Base-by-base conservation (phyloP, 2,797 vertebrate genomes). In the Prunella strophiata region DNA sequence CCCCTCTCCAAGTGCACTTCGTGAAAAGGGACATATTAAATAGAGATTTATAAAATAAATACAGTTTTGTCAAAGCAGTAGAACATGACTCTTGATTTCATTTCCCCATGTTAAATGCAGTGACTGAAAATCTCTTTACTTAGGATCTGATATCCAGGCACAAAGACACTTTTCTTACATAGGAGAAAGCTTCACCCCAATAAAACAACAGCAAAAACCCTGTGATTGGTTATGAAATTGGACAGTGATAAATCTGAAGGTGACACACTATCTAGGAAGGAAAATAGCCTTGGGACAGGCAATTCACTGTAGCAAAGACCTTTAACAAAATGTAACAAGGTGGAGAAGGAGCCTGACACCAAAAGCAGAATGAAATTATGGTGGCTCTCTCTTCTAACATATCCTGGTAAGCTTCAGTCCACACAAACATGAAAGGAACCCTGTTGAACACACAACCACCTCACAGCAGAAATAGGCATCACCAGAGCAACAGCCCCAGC, bases 361-460 rank as follows among this genome's bases (percentile, higher is more conserved):
- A 61, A 52, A 66, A 94, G 14, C n/a, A 59, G n/a, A 10, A 47
- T n/a, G 29, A 59, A 84, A 27, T 0, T 0, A 45, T 13, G 11
- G 21, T 4, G 2, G 12, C 5, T 79, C 11, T 51, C 25, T n/a
- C 48, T 48, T 38, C 32, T 30, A 26, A 5, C 4, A 5, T 3
- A 26, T 7, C 43, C 16, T 30, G 12, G 43, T 18, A 45, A 79
- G 4, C 26, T 84, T 75, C 19, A 81, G 40, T 5, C 16, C 26
- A 27, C 43, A 22, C 1, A 2, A 34, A 43, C 40, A 67, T 1
- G 2, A 20, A 10, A 47, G 9, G 23, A 72, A 10, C 25, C 16
- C 16, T 62, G 7, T 0, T 10, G 5, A 1, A 0, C 20, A 30
- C 20, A 77, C 34, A 4, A 45, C 45, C 30, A 30, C 4, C 38